These are phyloP conservation scores for Mus spretus DNA, from an alignment of 2,797 vertebrate genomes.

Conservation along the genomic window DNA sequence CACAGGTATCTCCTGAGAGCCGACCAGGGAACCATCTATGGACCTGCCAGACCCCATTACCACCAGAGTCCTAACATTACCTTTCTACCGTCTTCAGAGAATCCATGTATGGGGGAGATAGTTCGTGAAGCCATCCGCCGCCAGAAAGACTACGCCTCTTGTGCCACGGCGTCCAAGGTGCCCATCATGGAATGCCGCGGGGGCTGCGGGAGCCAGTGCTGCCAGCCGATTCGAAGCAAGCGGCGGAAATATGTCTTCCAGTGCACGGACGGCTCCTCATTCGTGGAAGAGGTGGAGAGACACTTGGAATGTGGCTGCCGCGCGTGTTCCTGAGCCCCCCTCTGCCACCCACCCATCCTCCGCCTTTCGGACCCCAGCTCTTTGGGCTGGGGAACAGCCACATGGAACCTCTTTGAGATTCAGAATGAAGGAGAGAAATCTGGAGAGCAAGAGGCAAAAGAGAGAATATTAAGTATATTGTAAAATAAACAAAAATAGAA, in stretches of 20 bases:
- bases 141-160: slow-evolving; percentile 93
- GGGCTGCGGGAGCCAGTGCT: slow-evolving; percentile 94
- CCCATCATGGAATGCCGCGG: slow-evolving; percentile 93
- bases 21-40: fast-evolving
- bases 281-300: slow-evolving; percentile 96
- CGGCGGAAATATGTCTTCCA: slow-evolving; percentile 96
- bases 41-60: neutral
- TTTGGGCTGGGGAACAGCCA: slow-evolving; percentile 72
- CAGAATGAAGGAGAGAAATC: slow-evolving; percentile 91
- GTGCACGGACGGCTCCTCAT: slow-evolving; percentile 95
- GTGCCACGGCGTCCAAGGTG: slow-evolving; percentile 93
- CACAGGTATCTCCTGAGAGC: neutral
- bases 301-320: slow-evolving; percentile 96
- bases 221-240: slow-evolving; percentile 94
- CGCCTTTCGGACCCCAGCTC: slow-evolving; percentile 80
- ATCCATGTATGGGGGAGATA: slow-evolving; percentile 93
- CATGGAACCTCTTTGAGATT: slow-evolving; percentile 78
- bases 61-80: neutral
- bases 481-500: slow-evolving; percentile 99
- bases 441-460: slow-evolving; percentile 92
- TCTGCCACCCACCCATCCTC: slow-evolving; percentile 72
- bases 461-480: slow-evolving; percentile 99
- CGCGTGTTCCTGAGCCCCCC: slow-evolving; percentile 91
- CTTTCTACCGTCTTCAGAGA: slow-evolving; percentile 88
- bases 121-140: slow-evolving; percentile 95